These are phyloP conservation scores for Falco cherrug DNA, from an alignment of 2,797 vertebrate genomes.

Conservation along the genomic window DNA sequence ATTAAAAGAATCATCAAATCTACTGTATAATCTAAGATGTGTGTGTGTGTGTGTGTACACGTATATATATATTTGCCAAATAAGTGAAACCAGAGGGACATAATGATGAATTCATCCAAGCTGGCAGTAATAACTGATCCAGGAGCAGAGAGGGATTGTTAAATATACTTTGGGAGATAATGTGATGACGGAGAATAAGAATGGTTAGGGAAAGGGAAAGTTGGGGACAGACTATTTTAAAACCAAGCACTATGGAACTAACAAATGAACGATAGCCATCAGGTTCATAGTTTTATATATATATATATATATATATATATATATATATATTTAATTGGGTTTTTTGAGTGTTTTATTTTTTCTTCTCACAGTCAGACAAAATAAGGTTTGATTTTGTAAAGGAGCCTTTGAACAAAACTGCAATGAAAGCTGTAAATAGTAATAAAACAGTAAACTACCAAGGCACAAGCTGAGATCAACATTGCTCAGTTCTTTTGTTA, in stretches of 20 bases:
- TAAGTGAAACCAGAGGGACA: not conserved
- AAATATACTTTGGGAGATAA: not conserved
- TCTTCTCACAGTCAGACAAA: not conserved
- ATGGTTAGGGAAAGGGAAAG: not conserved
- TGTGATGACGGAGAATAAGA: not conserved
- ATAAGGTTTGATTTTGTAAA: not conserved
- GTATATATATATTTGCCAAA: not conserved
- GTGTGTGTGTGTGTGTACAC: not conserved
- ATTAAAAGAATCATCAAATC: not conserved
- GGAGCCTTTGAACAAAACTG: not conserved
- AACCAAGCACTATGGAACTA: not conserved
- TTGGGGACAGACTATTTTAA: not conserved
- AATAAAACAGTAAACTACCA: not conserved
- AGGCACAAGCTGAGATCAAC: not conserved
- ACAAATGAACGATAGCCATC: not conserved
- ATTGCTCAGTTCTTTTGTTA: not conserved
- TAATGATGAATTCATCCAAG: not conserved
- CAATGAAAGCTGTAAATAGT: not conserved
- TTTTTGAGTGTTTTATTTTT: too few relatives aligned
- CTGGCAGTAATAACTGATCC: not conserved
- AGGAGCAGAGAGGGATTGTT: not conserved
- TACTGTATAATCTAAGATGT: not conserved
- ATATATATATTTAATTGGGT: too few relatives aligned
- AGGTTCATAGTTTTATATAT: too few relatives aligned
- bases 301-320: too few relatives aligned